Evolutionary conservation across 2,888 invertebrate species (phyloP), one percentile per base, ranked within the genome.

Genomic region (Tribolium freemani): DNA sequence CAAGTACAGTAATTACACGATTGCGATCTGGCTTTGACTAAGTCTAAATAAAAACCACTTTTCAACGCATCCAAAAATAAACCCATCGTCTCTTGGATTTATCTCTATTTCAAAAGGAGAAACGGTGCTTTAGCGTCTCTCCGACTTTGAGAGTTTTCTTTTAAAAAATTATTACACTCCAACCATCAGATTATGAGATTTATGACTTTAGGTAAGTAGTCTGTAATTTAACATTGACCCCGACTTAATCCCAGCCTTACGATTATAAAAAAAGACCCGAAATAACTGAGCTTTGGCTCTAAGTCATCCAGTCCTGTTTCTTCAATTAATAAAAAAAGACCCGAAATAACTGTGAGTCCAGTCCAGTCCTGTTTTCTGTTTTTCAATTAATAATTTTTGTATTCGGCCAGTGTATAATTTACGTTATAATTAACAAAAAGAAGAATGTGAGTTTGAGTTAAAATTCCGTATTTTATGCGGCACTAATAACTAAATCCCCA

Each of bases 401-500:
- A n/a, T n/a, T n/a, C n/a, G n/a, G n/a, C n/a, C 16, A 2, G 16
- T 16, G 16, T 60, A 60, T 60, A 60, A 60, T 60, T 60, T 60
- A n/a, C n/a, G n/a, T n/a, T n/a, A n/a, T 16, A 16, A 16, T 16
- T 16, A 16, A 16, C 2, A 16, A 16, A 48, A 48, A 11, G 10
- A 60, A 44, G n/a, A 11, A 20, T 44, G 50, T 56, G 11, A 60
- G 21, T 53, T 53, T 10, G 11, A n/a, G 11, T 8, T 1, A 8
- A 38, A 38, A 38, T 38, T 38, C n/a, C 11, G 48, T 48, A 3
- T 8, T 38, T 38, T 38, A 54, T 54, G 8, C 54, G 5, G 5
- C 20, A 21, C 13, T 71, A 71, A 66, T 67, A 57, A 71, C 71
- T 71, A 67, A 71, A 72, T 72, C 50, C 48, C 50, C 53, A 69